Conservation (phyloP, 2,113 vertebrate genomes). For the Ptyas mucosa region DNA sequence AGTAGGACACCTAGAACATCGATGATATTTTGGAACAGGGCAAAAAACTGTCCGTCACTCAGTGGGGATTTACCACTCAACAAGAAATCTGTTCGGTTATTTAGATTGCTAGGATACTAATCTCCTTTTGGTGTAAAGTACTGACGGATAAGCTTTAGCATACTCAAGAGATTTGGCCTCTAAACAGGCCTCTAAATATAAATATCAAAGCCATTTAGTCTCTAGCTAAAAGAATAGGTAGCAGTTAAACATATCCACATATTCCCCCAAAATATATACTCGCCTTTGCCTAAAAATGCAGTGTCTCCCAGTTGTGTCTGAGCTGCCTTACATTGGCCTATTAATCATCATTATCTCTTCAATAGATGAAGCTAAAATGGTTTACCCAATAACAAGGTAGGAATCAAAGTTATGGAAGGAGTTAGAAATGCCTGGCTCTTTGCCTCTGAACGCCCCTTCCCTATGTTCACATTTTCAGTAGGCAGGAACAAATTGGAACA, state of each 20-base stretch:
- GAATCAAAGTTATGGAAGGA: neutral
- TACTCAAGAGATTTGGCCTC: conserved; percentile 14
- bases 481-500: neutral
- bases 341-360: neutral
- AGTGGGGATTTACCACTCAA: conserved; percentile 6
- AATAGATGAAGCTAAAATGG: neutral
- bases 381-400: neutral
- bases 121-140: conserved; percentile 5
- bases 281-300: neutral
- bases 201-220: conserved; percentile 8
- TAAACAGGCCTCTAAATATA: neutral
- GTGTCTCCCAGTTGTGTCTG: neutral
- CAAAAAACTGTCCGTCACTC: neutral
- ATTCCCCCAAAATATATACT: neutral
- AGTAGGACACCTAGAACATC: conserved; percentile 1
- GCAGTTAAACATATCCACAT: neutral
- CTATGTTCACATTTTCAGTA: neutral
- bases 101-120: neutral
- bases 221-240: conserved; percentile 18
- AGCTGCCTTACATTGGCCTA: neutral
- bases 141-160: neutral
- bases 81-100: conserved; percentile 9
- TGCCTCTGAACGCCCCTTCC: neutral
- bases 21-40: conserved; percentile 23
- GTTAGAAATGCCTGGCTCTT: neutral